These are phyloP conservation scores for Emmelina monodactyla DNA, from an alignment of 2,888 invertebrate species.

Conservation along the genomic window DNA sequence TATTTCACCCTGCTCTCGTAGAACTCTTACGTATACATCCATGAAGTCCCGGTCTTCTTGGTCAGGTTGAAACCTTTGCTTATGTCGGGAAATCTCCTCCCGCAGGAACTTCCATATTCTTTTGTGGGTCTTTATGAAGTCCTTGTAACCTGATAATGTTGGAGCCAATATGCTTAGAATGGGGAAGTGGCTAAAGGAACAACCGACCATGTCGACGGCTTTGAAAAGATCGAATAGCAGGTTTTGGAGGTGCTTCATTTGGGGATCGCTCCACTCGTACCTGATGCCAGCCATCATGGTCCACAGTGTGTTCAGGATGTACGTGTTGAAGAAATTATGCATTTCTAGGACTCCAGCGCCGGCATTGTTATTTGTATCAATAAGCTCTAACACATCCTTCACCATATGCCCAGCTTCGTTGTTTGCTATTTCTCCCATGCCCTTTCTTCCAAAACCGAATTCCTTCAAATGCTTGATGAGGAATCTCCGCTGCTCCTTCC, in stretches of 20 bases:
- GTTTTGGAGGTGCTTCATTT: conserved; percentile 71
- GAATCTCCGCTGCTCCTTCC: conserved; percentile 81
- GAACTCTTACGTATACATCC: conserved; percentile 78
- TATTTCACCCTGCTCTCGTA: conserved; percentile 66
- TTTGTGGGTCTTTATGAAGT: conserved; percentile 75
- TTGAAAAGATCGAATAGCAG: conserved; percentile 76
- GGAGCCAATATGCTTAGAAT: conserved; percentile 75
- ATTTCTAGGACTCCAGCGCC: conserved; percentile 67
- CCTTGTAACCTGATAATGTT: conserved; percentile 76
- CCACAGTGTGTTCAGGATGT: conserved; percentile 83
- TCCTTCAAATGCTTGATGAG: conserved; percentile 79
- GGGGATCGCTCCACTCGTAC: conserved; percentile 73
- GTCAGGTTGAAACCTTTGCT: conserved; percentile 64
- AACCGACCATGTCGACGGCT: conserved; percentile 82
- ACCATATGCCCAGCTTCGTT: conserved; percentile 74
- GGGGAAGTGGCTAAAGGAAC: conserved; percentile 82
- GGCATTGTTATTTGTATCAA: conserved; percentile 30
- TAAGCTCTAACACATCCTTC: conserved; percentile 46
- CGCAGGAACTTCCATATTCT: conserved; percentile 76
- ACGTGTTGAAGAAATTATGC: conserved; percentile 78
- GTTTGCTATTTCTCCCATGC: conserved; percentile 76
- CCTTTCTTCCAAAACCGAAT: conserved; percentile 81
- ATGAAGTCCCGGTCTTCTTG: conserved; percentile 78
- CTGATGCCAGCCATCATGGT: conserved; percentile 82
- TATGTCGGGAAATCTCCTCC: conserved; percentile 76